Conservation (phyloP, 2,797 vertebrate genomes). For the Loris lydekkerianus region DNA sequence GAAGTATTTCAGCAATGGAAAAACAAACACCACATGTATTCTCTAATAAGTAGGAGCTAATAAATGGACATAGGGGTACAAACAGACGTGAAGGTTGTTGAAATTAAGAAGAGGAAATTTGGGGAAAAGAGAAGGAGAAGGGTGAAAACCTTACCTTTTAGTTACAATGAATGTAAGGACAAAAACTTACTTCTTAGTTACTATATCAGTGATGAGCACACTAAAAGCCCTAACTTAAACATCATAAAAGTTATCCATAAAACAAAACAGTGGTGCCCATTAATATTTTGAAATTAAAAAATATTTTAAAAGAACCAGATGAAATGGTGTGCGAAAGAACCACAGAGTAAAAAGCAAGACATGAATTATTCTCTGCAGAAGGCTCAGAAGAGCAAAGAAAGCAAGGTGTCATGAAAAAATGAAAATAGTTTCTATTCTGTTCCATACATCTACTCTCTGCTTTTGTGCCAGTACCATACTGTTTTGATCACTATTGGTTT, state of each 20-base stretch:
- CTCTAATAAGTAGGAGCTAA: neutral
- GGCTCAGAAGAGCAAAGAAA: neutral
- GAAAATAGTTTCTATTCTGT: neutral
- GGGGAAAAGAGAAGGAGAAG: neutral
- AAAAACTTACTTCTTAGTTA: neutral
- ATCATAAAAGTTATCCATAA: too few relatives aligned
- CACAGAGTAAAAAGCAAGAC: neutral
- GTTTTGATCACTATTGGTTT: too few relatives aligned
- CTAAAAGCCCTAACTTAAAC: too few relatives aligned
- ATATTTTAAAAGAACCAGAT: neutral
- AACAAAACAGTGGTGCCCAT: too few relatives aligned
- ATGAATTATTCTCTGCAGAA: neutral
- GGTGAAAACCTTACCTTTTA: neutral
- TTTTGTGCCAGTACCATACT: too few relatives aligned
- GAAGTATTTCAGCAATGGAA: neutral
- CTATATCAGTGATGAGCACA: neutral
- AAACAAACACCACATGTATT: neutral
- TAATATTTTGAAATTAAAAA: too few relatives aligned
- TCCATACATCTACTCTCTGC: too few relatives aligned
- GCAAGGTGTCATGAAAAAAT: neutral
- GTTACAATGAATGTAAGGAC: neutral
- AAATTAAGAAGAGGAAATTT: neutral
- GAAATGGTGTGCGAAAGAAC: neutral
- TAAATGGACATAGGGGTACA: neutral
- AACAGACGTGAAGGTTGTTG: neutral